A percentile compares a stretch with the other conserved stretches of the same genome.
Evolutionary conservation across 1,140 invertebrate species (phyloP).

Genomic region (Leptopilina clavipes): DNA sequence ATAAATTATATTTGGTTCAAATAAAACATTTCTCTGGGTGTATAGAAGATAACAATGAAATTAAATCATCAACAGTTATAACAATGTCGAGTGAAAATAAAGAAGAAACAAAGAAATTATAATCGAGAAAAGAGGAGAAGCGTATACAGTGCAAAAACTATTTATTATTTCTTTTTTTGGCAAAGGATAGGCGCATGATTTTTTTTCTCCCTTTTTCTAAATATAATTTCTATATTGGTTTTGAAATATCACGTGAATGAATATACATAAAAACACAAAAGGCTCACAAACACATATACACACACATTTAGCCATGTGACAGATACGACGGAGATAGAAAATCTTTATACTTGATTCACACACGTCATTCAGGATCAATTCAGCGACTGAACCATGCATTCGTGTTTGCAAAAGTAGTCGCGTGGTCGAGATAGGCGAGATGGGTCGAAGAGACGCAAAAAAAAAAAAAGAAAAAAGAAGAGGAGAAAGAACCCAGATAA

Average conservation of each 20-base stretch:
- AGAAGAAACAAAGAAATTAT: background rate
- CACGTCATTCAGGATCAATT: slow-evolving; percentile 33
- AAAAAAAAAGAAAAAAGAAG: slow-evolving; percentile 40
- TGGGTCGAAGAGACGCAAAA: slow-evolving; percentile 37
- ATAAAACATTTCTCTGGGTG: too few relatives aligned
- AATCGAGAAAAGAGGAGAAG: background rate
- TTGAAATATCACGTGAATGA: background rate
- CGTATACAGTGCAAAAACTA: too few relatives aligned
- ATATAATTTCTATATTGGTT: background rate
- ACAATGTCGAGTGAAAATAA: too few relatives aligned
- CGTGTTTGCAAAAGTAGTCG: slow-evolving; percentile 28
- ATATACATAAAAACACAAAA: slow-evolving; percentile 26
- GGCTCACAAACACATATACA: background rate
- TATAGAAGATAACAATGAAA: too few relatives aligned
- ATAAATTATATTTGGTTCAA: too few relatives aligned
- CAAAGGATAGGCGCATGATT: background rate
- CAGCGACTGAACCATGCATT: slow-evolving; percentile 26
- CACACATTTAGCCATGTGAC: background rate
- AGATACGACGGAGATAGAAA: background rate
- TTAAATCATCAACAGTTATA: too few relatives aligned
- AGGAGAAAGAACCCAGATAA: slow-evolving; percentile 20
- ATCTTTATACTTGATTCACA: slow-evolving; percentile 28
- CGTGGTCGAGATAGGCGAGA: slow-evolving; percentile 22
- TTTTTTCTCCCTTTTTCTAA: too few relatives aligned
- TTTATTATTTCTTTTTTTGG: background rate